Percentiles rank a stretch among this genome's conserved stretches.
These are phyloP conservation scores for Andinoacara biseriatus DNA, from an alignment of 2,113 vertebrate genomes.

Conservation along the genomic window DNA sequence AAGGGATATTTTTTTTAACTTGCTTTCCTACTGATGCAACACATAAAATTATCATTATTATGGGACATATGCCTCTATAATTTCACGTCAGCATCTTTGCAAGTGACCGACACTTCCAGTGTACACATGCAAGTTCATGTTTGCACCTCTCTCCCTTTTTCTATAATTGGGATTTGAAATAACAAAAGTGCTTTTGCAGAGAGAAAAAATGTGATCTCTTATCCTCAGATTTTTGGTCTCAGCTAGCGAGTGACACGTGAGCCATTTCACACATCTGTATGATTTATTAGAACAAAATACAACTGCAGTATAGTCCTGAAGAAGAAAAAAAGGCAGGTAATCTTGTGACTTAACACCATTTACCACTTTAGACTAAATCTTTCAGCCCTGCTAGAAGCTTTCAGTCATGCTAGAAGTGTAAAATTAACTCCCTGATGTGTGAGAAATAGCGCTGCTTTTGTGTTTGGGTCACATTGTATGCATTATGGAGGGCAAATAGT, in stretches of 20 bases:
- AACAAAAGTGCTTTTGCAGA: background rate
- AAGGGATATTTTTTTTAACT: too few relatives aligned
- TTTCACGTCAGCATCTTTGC: background rate
- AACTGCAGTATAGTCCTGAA: background rate
- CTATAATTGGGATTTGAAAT: background rate
- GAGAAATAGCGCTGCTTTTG: background rate
- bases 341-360: background rate
- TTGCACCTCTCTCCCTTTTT: background rate
- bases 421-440: background rate
- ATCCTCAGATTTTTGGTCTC: background rate
- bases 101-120: background rate
- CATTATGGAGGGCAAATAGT: background rate
- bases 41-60: background rate
- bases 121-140: background rate
- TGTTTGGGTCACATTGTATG: background rate
- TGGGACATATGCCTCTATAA: background rate
- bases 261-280: background rate
- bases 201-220: background rate
- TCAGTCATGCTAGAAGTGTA: background rate
- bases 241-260: background rate
- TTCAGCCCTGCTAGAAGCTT: background rate
- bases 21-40: too few relatives aligned
- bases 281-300: background rate
- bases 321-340: background rate
- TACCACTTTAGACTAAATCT: background rate